Conservation (phyloP, 2,797 vertebrate species). For the Sebastes kiyomatsui region DNA sequence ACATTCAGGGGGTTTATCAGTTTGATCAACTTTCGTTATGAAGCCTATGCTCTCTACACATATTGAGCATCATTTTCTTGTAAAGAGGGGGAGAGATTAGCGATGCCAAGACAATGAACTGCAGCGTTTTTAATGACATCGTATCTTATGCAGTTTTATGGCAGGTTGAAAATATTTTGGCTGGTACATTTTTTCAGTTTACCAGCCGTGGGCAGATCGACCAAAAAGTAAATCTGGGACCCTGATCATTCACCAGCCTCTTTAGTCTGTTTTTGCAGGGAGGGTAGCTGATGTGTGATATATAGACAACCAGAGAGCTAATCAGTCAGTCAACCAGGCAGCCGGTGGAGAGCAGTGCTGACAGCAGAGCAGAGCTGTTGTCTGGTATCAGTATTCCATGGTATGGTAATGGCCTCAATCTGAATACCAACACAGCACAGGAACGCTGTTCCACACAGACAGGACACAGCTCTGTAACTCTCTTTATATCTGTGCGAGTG, state of each 20-base stretch:
- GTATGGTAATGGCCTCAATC: slow-evolving; percentile 5
- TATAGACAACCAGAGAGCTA: neutral
- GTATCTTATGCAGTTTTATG: neutral
- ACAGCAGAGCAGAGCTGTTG: slow-evolving; percentile 27
- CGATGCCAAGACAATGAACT: neutral
- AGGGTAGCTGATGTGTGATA: neutral
- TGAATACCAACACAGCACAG: slow-evolving; percentile 33
- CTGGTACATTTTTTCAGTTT: neutral
- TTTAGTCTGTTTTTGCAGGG: neutral
- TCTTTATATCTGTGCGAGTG: neutral
- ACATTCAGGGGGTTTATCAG: no score
- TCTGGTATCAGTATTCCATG: slow-evolving; percentile 18
- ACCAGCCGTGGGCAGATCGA: neutral
- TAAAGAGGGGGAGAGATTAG: no score
- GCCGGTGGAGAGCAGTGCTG: slow-evolving; percentile 11
- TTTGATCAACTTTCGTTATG: no score
- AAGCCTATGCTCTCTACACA: no score
- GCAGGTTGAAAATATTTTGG: neutral
- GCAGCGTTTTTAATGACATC: neutral
- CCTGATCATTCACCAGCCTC: neutral
- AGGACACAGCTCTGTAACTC: slow-evolving; percentile 2
- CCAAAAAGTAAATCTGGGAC: neutral
- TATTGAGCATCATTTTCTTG: no score
- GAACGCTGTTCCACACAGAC: neutral
- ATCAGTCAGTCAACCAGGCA: neutral